These are phyloP conservation scores for Vipera ursinii DNA, from an alignment of 2,797 vertebrate genomes.

Conservation along the genomic window DNA sequence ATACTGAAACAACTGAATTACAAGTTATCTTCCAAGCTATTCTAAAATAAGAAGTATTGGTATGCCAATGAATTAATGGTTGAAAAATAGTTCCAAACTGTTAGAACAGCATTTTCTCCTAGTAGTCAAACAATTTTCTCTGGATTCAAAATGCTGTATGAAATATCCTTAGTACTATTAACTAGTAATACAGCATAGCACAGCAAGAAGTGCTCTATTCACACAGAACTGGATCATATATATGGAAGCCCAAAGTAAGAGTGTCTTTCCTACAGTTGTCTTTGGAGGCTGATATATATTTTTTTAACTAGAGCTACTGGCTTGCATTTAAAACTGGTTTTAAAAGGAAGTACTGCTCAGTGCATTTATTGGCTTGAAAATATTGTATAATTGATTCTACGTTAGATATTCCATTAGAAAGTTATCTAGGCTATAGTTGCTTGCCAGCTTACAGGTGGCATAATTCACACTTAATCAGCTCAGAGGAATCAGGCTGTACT, in stretches of 20 bases:
- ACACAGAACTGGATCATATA: not conserved
- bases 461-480: not conserved
- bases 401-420: not conserved
- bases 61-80: not conserved
- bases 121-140: not conserved
- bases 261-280: not conserved
- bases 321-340: conserved; percentile 15
- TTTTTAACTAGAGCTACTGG: not conserved
- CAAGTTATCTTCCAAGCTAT: not conserved
- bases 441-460: not conserved
- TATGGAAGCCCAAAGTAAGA: not conserved
- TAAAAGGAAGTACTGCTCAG: conserved; percentile 20
- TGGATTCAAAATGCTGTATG: not conserved
- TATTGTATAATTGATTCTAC: not conserved
- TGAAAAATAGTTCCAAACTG: not conserved
- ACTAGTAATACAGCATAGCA: not conserved
- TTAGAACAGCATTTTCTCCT: not conserved
- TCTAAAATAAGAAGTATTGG: not conserved
- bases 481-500: not conserved
- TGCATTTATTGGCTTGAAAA: not conserved
- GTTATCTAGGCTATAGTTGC: not conserved
- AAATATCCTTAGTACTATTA: not conserved
- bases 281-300: not conserved
- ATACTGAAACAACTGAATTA: not conserved
- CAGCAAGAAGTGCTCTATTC: not conserved